Evolutionary conservation across 2,797 vertebrate species (phyloP).

Genomic region (Enteromius thamalakanensis): DNA sequence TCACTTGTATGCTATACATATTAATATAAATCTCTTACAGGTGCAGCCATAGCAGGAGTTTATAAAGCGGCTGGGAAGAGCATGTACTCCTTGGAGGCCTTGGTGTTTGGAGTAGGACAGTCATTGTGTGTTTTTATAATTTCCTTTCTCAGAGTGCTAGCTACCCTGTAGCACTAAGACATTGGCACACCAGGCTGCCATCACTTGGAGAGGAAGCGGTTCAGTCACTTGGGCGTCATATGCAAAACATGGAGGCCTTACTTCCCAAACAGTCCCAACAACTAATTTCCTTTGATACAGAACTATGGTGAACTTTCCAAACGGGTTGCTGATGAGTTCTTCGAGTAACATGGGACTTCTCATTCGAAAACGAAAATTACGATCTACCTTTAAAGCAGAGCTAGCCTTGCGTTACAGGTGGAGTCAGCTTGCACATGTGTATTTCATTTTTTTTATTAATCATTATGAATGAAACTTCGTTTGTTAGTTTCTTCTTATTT

Average conservation of each 20-base stretch:
- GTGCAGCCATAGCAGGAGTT: conserved; percentile 95
- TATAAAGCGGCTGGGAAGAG: conserved; percentile 94
- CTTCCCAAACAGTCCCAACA: conserved; percentile 37
- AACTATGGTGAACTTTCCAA: conserved; percentile 3
- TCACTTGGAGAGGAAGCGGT: conserved; percentile 33
- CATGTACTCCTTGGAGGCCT: conserved; percentile 92
- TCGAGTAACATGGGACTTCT: not conserved
- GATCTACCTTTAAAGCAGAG: conserved; percentile 17
- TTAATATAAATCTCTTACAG: conserved; percentile 66
- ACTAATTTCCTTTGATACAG: conserved; percentile 31
- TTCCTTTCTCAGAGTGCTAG: conserved; percentile 91
- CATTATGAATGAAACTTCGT: conserved; percentile 29
- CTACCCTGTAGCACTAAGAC: conserved; percentile 86
- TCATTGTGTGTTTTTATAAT: conserved; percentile 90
- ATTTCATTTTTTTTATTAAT: conserved; percentile 21
- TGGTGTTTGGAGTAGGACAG: conserved; percentile 93
- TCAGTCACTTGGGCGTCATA: conserved; percentile 42
- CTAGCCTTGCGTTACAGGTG: conserved; percentile 30
- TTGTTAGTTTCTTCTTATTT: not conserved
- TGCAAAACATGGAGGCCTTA: conserved; percentile 61
- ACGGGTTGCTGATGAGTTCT: conserved; percentile 11
- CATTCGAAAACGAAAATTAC: not conserved
- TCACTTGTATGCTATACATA: not conserved
- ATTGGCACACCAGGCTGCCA: conserved; percentile 24
- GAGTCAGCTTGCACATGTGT: conserved; percentile 41